A percentile compares a stretch with the other conserved stretches of the same genome.
These are phyloP conservation scores for Plebejus anna DNA, from an alignment of 2,888 invertebrate species.

Conservation along the genomic window DNA sequence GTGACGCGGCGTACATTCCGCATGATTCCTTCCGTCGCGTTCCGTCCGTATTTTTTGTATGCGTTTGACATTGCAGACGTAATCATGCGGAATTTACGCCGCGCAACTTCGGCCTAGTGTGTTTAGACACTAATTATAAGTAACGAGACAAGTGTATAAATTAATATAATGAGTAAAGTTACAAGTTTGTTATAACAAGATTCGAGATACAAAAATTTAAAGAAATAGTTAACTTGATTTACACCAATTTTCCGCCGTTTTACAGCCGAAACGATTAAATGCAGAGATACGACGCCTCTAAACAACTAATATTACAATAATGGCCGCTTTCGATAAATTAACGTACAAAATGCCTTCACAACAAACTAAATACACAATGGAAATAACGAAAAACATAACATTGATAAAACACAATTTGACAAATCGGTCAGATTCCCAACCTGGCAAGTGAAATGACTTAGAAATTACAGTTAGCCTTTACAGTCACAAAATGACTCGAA, in stretches of 20 bases:
- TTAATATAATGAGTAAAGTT: not conserved
- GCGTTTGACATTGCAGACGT: no score
- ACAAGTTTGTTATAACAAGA: not conserved
- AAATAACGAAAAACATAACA: slow-evolving; percentile 13
- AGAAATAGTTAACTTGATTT: not conserved
- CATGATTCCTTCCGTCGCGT: no score
- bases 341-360: slow-evolving; percentile 12
- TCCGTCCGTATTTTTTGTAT: no score
- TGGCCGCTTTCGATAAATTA: not conserved
- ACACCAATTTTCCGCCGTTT: not conserved
- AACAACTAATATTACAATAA: slow-evolving; percentile 1
- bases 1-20: no score
- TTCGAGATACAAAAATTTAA: not conserved
- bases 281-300: slow-evolving; percentile 23
- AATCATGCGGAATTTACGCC: no score
- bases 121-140: not conserved
- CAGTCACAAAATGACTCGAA: slow-evolving; percentile 65
- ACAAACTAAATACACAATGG: not conserved
- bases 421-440: not conserved
- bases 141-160: not conserved
- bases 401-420: not conserved
- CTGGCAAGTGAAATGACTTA: slow-evolving; percentile 21
- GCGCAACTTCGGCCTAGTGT: no score
- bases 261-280: slow-evolving; percentile 19
- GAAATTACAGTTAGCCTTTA: not conserved